Evolutionary conservation across 30 jellyfish, hydroid and myxozoan species (phyloP).

Genomic region (Morbakka virulenta): DNA sequence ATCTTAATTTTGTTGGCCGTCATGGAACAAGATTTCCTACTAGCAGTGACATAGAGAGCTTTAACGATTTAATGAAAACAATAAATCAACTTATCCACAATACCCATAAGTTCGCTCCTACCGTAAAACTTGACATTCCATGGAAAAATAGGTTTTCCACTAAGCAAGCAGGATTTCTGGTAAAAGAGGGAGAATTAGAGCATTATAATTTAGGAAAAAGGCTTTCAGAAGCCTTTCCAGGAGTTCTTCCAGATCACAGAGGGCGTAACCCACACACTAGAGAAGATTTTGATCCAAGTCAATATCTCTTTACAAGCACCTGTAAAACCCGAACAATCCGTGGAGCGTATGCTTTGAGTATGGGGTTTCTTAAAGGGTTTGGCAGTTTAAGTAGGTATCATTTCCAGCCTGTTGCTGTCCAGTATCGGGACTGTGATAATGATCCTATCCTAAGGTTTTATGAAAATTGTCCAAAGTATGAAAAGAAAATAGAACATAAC

Average conservation of each 20-base stretch:
- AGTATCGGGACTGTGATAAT: not conserved
- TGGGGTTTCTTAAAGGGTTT: not conserved
- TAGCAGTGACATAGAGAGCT: not conserved
- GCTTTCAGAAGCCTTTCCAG: not conserved
- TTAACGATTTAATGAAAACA: not conserved
- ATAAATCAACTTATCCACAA: not conserved
- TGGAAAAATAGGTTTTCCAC: not conserved
- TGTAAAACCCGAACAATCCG: not conserved
- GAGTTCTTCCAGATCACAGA: not conserved
- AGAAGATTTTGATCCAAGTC: not conserved
- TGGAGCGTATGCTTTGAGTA: not conserved
- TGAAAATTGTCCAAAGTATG: not conserved
- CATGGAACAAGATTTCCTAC: constrained; percentile 4
- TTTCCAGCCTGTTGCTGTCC: not conserved
- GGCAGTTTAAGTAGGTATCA: not conserved
- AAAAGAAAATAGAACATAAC: not conserved
- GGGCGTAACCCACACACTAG: not conserved
- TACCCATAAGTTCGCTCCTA: not conserved
- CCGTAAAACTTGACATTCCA: not conserved
- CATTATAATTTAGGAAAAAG: not conserved
- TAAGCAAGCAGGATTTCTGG: not conserved
- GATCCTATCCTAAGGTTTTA: not conserved
- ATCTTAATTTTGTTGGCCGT: too few species aligned
- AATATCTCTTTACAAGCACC: not conserved
- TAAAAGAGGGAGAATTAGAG: not conserved